Evolutionary conservation across 2,888 invertebrate genomes (phyloP).

Genomic region (Rotaria sp.): DNA sequence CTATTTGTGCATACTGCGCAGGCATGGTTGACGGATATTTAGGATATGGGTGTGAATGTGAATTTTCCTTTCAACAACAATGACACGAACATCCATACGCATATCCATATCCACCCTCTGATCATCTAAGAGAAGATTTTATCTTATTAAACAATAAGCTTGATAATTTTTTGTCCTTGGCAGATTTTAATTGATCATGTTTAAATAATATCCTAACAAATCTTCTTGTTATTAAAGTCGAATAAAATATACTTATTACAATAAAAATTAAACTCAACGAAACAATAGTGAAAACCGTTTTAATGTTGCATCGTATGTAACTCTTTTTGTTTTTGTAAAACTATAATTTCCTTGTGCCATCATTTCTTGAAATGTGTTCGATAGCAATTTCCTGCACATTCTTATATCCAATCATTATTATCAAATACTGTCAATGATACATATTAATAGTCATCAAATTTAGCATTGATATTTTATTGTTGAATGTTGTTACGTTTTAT

Average conservation of each 20-base stretch:
- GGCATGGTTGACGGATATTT: too few relatives aligned
- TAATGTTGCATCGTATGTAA: neutral
- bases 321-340: neutral
- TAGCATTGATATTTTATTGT: neutral
- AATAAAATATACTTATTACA: neutral
- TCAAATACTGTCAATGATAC: neutral
- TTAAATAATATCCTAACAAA: too few relatives aligned
- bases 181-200: too few relatives aligned
- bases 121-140: too few relatives aligned
- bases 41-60: too few relatives aligned
- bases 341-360: neutral
- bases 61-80: too few relatives aligned
- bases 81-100: too few relatives aligned
- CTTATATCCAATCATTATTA: neutral
- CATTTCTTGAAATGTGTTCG: neutral
- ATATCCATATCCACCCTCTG: too few relatives aligned
- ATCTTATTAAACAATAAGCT: too few relatives aligned
- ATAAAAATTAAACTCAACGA: neutral
- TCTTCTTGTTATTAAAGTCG: too few relatives aligned
- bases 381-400: neutral
- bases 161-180: too few relatives aligned
- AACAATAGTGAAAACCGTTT: neutral
- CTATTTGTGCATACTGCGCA: too few relatives aligned
- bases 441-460: neutral
- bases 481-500: slow-evolving; percentile 47